phyloP scores from a whole-genome alignment of 2,113 vertebrate genomes.

The Xyliphius kryptos region DNA sequence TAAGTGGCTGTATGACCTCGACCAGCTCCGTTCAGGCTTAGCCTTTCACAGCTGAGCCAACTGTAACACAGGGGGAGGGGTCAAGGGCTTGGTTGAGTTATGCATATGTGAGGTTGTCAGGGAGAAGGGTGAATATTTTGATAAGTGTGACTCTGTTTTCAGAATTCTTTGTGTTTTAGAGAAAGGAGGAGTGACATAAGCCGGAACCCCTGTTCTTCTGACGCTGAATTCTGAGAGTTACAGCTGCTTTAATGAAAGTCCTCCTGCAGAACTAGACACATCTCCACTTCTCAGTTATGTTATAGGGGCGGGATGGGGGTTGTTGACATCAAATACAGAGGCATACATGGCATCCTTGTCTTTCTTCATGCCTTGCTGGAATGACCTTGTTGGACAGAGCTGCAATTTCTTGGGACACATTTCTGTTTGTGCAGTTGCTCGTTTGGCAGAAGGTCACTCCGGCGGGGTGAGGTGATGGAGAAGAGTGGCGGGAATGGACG shows the following conservation, averaged over 20 bases:
- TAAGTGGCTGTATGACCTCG: conserved; percentile 22
- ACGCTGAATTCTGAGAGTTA: conserved; percentile 4
- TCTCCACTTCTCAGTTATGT: too few species aligned
- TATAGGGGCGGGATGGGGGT: too few species aligned
- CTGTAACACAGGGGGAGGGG: conserved; percentile 1
- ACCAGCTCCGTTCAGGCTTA: conserved; percentile 15
- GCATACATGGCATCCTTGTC: too few species aligned
- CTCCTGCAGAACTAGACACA: too few species aligned
- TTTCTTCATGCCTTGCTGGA: background rate
- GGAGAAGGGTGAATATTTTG: conserved; percentile 29
- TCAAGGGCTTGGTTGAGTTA: conserved; percentile 1
- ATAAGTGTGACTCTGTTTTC: conserved; percentile 21
- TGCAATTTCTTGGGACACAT: conserved; percentile 11
- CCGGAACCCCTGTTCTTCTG: too few species aligned
- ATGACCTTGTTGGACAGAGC: background rate
- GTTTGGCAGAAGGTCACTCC: conserved; percentile 48
- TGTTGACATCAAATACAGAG: too few species aligned
- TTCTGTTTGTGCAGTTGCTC: conserved; percentile 53
- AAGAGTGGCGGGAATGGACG: conserved; percentile 28
- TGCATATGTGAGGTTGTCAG: conserved; percentile 29
- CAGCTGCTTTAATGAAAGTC: too few species aligned
- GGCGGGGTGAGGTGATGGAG: conserved; percentile 17
- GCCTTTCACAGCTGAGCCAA: conserved; percentile 29
- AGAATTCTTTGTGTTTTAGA: conserved; percentile 5
- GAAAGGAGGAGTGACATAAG: too few species aligned